Evolutionary conservation across 2,888 invertebrate genomes (phyloP).

Genomic region (Agrilus cyanescens): DNA sequence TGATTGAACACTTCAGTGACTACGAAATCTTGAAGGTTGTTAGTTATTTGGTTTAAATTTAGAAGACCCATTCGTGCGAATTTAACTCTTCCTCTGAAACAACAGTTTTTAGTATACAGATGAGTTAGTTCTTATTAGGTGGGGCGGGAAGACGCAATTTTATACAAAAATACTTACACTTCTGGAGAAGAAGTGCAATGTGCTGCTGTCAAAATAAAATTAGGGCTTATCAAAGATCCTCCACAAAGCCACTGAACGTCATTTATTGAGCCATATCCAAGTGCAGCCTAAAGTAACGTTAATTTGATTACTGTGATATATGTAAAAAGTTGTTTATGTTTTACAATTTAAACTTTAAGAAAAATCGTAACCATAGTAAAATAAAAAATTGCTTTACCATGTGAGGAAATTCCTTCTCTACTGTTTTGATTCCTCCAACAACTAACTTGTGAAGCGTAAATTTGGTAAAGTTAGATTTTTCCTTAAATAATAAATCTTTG

Average conservation of each 20-base stretch:
- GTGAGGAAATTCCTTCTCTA: slow-evolving; percentile 19
- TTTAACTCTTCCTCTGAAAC: slow-evolving; percentile 15
- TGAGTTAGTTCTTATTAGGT: too few species aligned
- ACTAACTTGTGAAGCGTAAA: slow-evolving; percentile 2
- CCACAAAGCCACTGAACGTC: slow-evolving; percentile 44
- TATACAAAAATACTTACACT: slow-evolving; percentile 10
- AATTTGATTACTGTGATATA: neutral
- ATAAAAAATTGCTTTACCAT: slow-evolving; percentile 14
- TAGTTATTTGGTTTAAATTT: slow-evolving; percentile 7
- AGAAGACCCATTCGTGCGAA: slow-evolving; percentile 21
- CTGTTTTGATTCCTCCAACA: slow-evolving; percentile 13
- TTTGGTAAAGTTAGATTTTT: too few species aligned
- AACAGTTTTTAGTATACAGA: too few species aligned
- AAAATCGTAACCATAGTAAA: neutral
- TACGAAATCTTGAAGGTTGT: slow-evolving; percentile 8
- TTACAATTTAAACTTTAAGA: neutral
- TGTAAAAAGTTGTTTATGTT: neutral
- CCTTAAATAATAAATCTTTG: too few species aligned
- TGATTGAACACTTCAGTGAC: slow-evolving; percentile 26
- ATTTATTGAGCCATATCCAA: slow-evolving; percentile 17
- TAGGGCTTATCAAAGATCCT: slow-evolving; percentile 48
- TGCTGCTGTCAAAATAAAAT: slow-evolving; percentile 51
- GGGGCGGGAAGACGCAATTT: too few species aligned
- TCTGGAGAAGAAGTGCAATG: slow-evolving; percentile 38
- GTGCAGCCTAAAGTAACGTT: slow-evolving; percentile 10